Evolutionary conservation across 1,140 invertebrate species (phyloP).

Genomic region (Stenopsyche tienmushanensis): DNA sequence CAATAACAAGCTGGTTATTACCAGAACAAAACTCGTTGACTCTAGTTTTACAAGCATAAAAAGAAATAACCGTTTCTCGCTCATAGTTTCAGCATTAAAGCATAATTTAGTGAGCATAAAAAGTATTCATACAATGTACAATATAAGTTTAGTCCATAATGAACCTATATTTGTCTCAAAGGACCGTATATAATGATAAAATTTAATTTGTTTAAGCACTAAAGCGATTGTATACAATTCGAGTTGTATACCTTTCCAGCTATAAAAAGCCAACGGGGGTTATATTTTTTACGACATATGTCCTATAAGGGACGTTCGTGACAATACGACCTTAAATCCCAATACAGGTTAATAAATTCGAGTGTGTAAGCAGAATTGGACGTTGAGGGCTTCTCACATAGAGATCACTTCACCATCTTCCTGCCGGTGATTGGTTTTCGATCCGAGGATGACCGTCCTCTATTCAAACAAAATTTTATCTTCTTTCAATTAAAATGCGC

Average conservation of each 20-base stretch:
- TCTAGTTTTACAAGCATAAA: too few relatives aligned
- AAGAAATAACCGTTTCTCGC: too few relatives aligned
- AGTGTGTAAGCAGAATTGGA: neutral
- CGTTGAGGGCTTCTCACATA: neutral
- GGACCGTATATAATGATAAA: neutral
- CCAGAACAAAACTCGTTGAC: too few relatives aligned
- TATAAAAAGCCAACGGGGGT: slow-evolving; percentile 1
- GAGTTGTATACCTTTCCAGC: neutral
- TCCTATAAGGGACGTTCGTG: neutral
- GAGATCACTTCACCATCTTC: neutral
- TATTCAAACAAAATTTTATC: neutral
- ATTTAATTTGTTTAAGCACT: slow-evolving; percentile 16
- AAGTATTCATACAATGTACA: too few relatives aligned
- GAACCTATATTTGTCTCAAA: too few relatives aligned
- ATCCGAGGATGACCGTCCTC: neutral
- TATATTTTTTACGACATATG: slow-evolving; percentile 9
- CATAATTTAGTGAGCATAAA: too few relatives aligned
- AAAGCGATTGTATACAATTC: slow-evolving; percentile 10
- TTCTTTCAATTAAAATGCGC: slow-evolving; percentile 2
- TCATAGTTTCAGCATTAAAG: too few relatives aligned
- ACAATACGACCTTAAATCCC: slow-evolving; percentile 7
- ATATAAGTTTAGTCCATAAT: too few relatives aligned
- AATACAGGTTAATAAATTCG: slow-evolving; percentile 8
- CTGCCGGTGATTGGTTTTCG: neutral
- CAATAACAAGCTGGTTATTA: too few relatives aligned